phyloP scores from a whole-genome alignment of 2,888 invertebrate genomes.

The Listrodromus nycthemerus region DNA sequence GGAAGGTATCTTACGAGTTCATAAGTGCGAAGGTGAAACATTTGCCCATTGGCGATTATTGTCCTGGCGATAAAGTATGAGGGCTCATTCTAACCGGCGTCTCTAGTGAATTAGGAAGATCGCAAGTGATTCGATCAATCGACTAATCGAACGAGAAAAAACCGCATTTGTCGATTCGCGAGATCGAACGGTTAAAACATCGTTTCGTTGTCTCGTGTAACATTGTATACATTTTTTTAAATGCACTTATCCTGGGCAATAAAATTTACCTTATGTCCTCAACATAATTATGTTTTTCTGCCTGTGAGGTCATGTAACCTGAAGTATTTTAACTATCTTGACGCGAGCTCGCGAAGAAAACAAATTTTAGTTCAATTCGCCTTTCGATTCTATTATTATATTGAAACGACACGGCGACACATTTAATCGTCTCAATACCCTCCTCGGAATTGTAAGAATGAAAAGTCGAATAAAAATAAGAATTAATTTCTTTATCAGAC shows the following conservation, averaged over 20 bases:
- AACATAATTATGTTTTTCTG: neutral
- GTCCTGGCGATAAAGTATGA: neutral
- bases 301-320: too few species aligned
- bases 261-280: neutral
- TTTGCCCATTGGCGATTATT: neutral
- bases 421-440: too few species aligned
- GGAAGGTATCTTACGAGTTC: too few species aligned
- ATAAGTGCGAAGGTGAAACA: neutral
- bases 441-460: too few species aligned
- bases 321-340: too few species aligned
- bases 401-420: too few species aligned
- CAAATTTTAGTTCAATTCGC: too few species aligned
- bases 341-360: too few species aligned
- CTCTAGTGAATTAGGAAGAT: neutral
- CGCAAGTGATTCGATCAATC: neutral
- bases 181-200: neutral
- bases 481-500: too few species aligned
- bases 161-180: neutral
- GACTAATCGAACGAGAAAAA: neutral
- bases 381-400: too few species aligned
- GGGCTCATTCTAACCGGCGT: neutral
- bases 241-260: too few species aligned
- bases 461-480: too few species aligned
- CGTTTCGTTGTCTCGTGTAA: neutral
- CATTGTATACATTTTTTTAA: neutral